Conservation (phyloP, 2,113 vertebrate species). For the Megaceryle maxima region DNA sequence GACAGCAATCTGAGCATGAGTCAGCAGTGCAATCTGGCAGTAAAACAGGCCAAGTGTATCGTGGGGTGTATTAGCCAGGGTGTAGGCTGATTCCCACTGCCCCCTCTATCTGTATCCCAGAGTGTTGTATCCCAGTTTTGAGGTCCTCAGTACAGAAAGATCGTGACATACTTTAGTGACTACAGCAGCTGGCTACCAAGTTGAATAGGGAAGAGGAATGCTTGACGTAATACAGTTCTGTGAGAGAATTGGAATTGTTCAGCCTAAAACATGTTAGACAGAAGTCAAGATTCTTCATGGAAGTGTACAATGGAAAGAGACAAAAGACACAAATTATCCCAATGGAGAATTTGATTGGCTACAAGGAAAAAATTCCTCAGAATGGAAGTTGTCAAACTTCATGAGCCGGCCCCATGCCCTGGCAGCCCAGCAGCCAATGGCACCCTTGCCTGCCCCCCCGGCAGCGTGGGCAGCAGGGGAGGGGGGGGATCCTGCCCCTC, state of each 20-base stretch:
- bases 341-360: background rate
- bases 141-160: background rate
- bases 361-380: background rate
- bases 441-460: background rate
- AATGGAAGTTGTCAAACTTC: background rate
- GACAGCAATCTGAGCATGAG: accelerated
- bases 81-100: background rate
- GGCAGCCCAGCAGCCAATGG: background rate
- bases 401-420: accelerated
- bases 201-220: background rate
- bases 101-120: background rate
- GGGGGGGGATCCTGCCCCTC: background rate
- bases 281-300: background rate
- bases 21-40: background rate
- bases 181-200: background rate
- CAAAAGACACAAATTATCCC: background rate
- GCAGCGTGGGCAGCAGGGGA: background rate
- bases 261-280: background rate
- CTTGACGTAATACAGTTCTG: background rate
- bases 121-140: background rate
- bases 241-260: background rate
- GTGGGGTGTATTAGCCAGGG: background rate
- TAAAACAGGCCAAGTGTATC: background rate
- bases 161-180: background rate
- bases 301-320: background rate